Conservation (phyloP, 2,888 invertebrate genomes). For the Dynastes maya region DNA sequence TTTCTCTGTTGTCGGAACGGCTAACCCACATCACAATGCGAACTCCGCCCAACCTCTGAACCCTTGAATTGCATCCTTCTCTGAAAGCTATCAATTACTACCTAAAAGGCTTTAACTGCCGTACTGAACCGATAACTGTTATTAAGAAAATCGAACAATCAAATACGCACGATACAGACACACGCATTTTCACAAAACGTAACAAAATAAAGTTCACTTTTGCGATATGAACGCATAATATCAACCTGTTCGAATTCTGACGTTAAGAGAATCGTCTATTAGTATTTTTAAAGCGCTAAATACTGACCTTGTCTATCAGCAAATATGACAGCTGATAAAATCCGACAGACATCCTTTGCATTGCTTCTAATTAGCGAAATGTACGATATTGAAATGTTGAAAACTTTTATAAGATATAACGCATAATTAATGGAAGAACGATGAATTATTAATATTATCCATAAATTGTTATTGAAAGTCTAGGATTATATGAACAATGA, state of each 20-base stretch:
- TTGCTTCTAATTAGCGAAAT: no score
- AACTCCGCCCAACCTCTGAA: conserved; percentile 59
- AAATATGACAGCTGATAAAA: conserved; percentile 17
- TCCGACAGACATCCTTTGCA: conserved; percentile 1
- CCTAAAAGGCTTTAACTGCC: conserved; percentile 60
- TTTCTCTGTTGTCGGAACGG: conserved; percentile 42
- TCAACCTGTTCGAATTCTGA: conserved; percentile 44
- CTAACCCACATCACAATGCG: conserved; percentile 59
- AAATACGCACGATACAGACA: conserved; percentile 47
- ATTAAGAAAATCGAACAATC: conserved; percentile 57
- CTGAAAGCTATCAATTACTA: conserved; percentile 60
- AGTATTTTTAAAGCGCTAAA: conserved; percentile 35
- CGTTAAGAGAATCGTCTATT: conserved; percentile 43
- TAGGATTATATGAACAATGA: no score
- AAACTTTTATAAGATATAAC: not conserved
- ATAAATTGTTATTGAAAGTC: no score
- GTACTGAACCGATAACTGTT: conserved; percentile 56
- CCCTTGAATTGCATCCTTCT: conserved; percentile 54
- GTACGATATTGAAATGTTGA: not conserved
- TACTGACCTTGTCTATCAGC: conserved; percentile 18
- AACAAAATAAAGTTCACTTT: conserved; percentile 36
- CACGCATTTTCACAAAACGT: conserved; percentile 22
- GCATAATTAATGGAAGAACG: not conserved
- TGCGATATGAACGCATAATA: conserved; percentile 50
- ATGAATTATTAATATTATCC: not conserved